Evolutionary conservation across 2,888 invertebrate species (phyloP).

Genomic region (Tolmerus cingulatus): DNA sequence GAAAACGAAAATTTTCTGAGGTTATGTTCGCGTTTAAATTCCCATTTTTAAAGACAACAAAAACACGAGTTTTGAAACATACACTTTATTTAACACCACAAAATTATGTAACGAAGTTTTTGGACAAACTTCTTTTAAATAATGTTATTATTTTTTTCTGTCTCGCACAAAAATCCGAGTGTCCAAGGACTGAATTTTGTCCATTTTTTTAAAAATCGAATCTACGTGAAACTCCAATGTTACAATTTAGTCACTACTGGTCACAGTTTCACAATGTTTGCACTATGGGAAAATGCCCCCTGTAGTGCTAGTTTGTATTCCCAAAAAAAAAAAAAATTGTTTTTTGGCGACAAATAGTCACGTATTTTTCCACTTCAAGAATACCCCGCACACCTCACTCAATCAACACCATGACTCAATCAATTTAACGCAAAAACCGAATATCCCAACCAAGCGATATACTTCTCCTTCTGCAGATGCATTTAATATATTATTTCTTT

Average conservation of each 20-base stretch:
- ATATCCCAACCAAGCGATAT: background rate
- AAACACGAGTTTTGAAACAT: background rate
- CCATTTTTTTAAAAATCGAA: background rate
- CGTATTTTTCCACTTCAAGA: constrained; percentile 30
- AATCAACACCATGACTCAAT: background rate
- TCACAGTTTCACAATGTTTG: constrained; percentile 1
- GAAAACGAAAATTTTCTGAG: background rate
- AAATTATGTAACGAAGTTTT: background rate
- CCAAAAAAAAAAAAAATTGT: background rate
- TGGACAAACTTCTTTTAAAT: background rate
- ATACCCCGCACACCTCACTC: background rate
- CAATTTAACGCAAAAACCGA: background rate
- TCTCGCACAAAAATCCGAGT: background rate
- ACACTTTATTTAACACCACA: background rate
- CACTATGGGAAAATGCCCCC: background rate
- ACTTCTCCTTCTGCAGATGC: background rate
- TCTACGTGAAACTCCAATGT: background rate
- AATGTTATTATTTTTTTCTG: background rate
- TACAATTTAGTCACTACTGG: background rate
- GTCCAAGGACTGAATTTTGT: background rate
- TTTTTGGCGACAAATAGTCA: constrained; percentile 24
- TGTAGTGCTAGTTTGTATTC: background rate
- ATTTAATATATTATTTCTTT: background rate
- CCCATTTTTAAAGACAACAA: background rate
- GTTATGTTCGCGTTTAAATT: background rate